These are phyloP conservation scores for Promerops cafer DNA, from an alignment of 2,113 vertebrate species.

Conservation along the genomic window DNA sequence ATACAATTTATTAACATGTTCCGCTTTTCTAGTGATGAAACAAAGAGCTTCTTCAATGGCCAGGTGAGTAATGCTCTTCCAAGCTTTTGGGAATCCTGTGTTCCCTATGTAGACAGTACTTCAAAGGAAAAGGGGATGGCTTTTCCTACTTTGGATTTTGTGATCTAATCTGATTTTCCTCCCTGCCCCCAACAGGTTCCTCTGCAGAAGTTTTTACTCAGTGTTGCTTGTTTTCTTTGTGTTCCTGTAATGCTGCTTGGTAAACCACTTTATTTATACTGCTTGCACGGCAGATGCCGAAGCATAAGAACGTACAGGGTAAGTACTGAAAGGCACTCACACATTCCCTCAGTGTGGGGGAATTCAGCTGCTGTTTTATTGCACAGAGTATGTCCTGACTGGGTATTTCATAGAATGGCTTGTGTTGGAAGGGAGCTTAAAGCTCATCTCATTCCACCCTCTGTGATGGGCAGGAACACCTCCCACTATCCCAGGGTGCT, in stretches of 20 bases:
- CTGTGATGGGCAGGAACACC: not conserved
- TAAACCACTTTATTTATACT: conserved; percentile 90
- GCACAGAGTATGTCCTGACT: not conserved
- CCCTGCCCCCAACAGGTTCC: conserved; percentile 61
- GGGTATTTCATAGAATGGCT: not conserved
- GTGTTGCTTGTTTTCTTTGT: conserved; percentile 79
- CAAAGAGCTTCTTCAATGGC: conserved; percentile 75
- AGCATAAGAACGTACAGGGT: conserved; percentile 85
- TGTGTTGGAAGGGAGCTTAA: not conserved
- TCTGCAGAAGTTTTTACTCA: conserved; percentile 83
- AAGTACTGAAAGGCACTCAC: not conserved
- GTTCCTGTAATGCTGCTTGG: conserved; percentile 90
- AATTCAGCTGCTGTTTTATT: not conserved
- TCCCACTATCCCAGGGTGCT: not conserved
- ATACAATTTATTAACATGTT: conserved; percentile 98
- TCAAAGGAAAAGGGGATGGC: not conserved
- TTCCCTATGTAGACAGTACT: not conserved
- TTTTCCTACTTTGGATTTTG: not conserved
- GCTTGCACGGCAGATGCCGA: conserved; percentile 81
- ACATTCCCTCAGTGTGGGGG: not conserved
- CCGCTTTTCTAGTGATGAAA: conserved; percentile 74
- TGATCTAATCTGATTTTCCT: not conserved
- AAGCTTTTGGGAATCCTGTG: not conserved
- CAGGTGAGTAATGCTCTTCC: conserved; percentile 75
- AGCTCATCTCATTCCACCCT: not conserved